Evolutionary conservation across 2,113 vertebrate genomes (phyloP).

Genomic region (Microtus montanus): DNA sequence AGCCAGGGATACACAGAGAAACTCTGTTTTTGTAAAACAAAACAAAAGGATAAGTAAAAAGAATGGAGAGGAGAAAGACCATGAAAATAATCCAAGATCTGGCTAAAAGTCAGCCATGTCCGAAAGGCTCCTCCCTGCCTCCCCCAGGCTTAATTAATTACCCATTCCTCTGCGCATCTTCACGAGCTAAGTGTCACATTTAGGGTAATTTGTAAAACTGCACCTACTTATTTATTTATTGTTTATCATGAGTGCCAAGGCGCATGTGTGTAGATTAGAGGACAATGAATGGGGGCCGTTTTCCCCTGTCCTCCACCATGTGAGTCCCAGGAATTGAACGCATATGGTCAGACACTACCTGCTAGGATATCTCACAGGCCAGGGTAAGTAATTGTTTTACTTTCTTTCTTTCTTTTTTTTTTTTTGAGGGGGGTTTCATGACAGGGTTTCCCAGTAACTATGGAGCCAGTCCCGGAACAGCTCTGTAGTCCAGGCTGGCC

Average conservation of each 20-base stretch:
- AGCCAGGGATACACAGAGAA: not conserved
- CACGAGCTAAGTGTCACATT: not conserved
- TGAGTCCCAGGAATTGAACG: not conserved
- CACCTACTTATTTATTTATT: too few relatives aligned
- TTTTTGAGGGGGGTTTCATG: too few relatives aligned
- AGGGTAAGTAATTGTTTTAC: not conserved
- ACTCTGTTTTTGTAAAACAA: not conserved
- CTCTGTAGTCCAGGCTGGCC: too few relatives aligned
- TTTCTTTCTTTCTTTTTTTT: not conserved
- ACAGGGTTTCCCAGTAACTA: too few relatives aligned
- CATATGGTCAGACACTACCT: not conserved
- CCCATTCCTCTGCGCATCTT: not conserved
- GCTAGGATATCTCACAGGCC: not conserved
- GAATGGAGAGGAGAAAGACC: not conserved
- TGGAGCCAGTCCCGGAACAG: too few relatives aligned
- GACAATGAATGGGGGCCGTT: not conserved
- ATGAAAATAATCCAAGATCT: not conserved
- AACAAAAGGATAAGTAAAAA: not conserved
- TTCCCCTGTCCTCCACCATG: not conserved
- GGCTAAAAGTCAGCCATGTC: not conserved
- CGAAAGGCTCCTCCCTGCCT: not conserved
- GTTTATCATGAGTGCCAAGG: not conserved
- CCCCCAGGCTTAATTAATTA: not conserved
- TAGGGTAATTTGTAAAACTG: not conserved
- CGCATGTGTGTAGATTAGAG: not conserved